Conservation (phyloP, 92 coral and sea anemone species). For the Porites divaricata region DNA sequence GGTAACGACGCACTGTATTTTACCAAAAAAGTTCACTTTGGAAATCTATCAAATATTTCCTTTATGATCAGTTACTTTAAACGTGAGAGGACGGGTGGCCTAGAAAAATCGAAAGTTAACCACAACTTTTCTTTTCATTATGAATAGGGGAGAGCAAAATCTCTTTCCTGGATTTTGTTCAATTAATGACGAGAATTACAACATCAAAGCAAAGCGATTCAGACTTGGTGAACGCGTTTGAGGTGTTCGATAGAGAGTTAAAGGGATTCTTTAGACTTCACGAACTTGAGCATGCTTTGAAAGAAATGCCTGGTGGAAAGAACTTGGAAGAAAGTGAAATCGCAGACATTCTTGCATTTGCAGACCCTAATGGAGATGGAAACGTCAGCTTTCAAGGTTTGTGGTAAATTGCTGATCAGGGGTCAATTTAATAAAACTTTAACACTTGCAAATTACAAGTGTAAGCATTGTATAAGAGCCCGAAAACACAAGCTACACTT, state of each 20-base stretch:
- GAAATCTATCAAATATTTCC: too few species aligned
- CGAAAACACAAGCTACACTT: too few species aligned
- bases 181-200: conserved; percentile 50
- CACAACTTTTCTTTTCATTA: neutral
- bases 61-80: too few species aligned
- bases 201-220: conserved; percentile 45
- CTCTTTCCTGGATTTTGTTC: conserved; percentile 59
- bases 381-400: conserved; percentile 70
- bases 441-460: too few species aligned
- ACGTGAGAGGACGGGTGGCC: neutral
- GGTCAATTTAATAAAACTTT: too few species aligned
- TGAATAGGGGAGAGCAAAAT: conserved; percentile 41
- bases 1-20: too few species aligned
- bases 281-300: conserved; percentile 65
- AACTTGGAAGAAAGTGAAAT: conserved; percentile 55
- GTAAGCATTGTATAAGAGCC: too few species aligned
- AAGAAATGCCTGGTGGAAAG: conserved; percentile 58
- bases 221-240: conserved; percentile 74
- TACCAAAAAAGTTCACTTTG: too few species aligned
- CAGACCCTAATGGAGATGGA: conserved; percentile 77
- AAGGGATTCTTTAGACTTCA: conserved; percentile 65
- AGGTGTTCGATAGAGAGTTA: conserved; percentile 76
- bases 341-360: conserved; percentile 37
- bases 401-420: neutral
- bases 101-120: neutral